These are phyloP conservation scores for Microcebus jonahi DNA, from an alignment of 2,113 vertebrate species.

Conservation along the genomic window DNA sequence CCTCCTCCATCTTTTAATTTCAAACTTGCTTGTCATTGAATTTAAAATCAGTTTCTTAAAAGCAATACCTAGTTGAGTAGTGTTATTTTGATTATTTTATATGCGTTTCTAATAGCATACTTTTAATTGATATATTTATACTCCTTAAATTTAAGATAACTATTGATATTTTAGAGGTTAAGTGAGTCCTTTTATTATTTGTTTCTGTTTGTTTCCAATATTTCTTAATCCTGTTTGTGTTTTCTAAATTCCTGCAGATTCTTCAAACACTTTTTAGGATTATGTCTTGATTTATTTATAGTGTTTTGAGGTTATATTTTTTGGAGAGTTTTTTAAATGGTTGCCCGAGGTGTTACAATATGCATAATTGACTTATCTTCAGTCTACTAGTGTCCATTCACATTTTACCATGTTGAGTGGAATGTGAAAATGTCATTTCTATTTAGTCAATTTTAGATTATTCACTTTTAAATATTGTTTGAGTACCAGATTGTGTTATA, in stretches of 20 bases:
- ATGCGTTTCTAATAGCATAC: not conserved
- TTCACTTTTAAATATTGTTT: not conserved
- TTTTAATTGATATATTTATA: not conserved
- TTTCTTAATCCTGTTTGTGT: not conserved
- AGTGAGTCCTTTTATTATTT: not conserved
- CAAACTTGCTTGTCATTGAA: not conserved
- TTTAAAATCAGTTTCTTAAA: not conserved
- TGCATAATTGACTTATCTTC: not conserved
- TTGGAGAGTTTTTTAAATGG: not conserved
- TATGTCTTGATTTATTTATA: not conserved
- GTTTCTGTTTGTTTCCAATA: not conserved
- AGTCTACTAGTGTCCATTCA: not conserved
- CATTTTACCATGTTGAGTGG: not conserved
- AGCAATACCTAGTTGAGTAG: not conserved
- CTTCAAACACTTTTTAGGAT: not conserved
- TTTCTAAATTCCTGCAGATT: not conserved
- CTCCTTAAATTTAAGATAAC: not conserved
- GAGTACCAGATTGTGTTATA: not conserved
- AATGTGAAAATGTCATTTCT: not conserved
- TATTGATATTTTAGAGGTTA: not conserved
- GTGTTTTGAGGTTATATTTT: not conserved
- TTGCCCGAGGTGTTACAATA: not conserved
- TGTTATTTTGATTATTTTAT: not conserved
- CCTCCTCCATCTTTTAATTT: not conserved
- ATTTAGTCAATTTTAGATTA: not conserved